These are phyloP conservation scores for Helarctos malayanus DNA, from an alignment of 2,797 vertebrate genomes.

Conservation along the genomic window DNA sequence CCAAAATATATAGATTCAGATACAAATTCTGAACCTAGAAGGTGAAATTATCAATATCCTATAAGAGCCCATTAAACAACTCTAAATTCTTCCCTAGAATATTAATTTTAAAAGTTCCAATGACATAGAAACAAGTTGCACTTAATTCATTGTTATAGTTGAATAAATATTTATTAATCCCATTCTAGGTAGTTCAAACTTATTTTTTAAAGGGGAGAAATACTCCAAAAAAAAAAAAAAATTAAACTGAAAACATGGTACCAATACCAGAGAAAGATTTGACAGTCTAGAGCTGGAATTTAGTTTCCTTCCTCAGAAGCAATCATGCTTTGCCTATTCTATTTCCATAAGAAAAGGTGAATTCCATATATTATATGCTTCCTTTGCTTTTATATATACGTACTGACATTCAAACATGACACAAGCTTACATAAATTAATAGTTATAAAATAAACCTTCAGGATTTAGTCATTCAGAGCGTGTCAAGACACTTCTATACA, in stretches of 20 bases:
- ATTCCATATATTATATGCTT: conserved; percentile 51
- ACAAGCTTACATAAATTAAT: conserved; percentile 68
- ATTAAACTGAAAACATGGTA: conserved; percentile 50
- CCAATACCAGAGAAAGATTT: background rate
- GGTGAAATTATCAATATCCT: background rate
- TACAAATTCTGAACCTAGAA: background rate
- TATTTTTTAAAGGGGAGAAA: conserved; percentile 43
- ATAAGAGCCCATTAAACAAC: background rate
- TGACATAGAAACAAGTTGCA: conserved; percentile 47
- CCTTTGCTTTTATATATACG: background rate
- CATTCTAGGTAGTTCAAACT: conserved; percentile 47
- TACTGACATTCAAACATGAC: conserved; percentile 24
- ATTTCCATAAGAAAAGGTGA: conserved; percentile 37
- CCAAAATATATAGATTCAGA: background rate
- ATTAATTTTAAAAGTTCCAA: conserved; percentile 27
- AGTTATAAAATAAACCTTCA: conserved; percentile 67
- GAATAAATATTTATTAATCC: conserved; percentile 64
- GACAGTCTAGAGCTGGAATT: conserved; percentile 57
- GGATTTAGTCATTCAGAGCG: conserved; percentile 48
- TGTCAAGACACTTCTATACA: conserved; percentile 62
- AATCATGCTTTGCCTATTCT: conserved; percentile 8
- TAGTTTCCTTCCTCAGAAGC: conserved; percentile 69
- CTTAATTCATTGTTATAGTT: conserved; percentile 42
- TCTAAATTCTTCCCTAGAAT: background rate
- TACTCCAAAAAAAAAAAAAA: conserved; percentile 56